Base-by-base conservation (phyloP, 2,113 vertebrate species). In the Ciconia stormi region DNA sequence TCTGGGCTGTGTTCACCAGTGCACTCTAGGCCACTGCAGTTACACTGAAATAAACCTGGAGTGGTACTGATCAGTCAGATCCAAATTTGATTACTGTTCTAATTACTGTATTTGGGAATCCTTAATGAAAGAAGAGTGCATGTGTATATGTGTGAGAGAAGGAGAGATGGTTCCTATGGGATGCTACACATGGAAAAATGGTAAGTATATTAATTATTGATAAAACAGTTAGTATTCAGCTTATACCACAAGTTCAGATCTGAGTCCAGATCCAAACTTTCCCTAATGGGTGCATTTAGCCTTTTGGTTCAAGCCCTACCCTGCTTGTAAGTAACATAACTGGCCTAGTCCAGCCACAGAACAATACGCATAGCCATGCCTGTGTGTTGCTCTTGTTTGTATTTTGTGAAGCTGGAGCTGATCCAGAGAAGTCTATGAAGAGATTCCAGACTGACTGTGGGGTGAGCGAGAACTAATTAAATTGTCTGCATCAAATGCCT, bases 191-290 rank as follows among this genome's bases (percentile, higher is more conserved):
- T 19, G 47, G 63, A 44, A 81, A 90, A 93, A 72, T 74, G 88
- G 86, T 84, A 90, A 55, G 20, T 53, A 25, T 67, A 87, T 95
- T 83, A 97, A 94, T 97, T 87, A 94, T 97, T 95, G 86, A 94
- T 81, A 44, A 22, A 83, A 55, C 52, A 93, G 93, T 94, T 90
- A 93, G 82, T 63, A 86, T 96, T 70, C 67, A 73, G 67, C 50
- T 86, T 84, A 76, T 90, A 72, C 88, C 67, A 71, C 50, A 17
- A 56, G 56, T 88, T 72, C 49, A 53, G 62, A 52, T 69, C 70
- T 17, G 47, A 82, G 58, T 82, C 58, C 40, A 55, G 70, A 90
- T 27, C 42, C 46, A 58, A 1, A 66, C 4, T 77, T 61, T 52
- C 55, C 63, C 22, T 83, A 82, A 78, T 84, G 88, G 47, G n/a